phyloP scores from a whole-genome alignment of 2,888 invertebrate species.

The Agrotis puta region DNA sequence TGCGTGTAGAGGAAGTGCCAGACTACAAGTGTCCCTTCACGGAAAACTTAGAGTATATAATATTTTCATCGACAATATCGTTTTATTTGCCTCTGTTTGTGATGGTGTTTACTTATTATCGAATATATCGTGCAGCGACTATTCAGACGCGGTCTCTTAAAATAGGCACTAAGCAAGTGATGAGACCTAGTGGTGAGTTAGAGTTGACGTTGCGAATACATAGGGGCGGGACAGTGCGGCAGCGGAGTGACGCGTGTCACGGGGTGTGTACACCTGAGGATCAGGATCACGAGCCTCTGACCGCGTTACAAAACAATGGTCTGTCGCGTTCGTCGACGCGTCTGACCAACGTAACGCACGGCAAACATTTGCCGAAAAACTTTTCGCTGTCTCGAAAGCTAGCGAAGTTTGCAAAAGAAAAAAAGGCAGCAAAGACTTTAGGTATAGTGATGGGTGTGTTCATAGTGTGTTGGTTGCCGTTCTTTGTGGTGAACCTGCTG shows the following conservation, averaged over 20 bases:
- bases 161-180: slow-evolving; percentile 97
- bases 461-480: slow-evolving; percentile 99
- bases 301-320: slow-evolving; percentile 95
- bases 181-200: slow-evolving; percentile 95
- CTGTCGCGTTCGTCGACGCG: slow-evolving; percentile 93
- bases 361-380: slow-evolving; percentile 94
- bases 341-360: slow-evolving; percentile 91
- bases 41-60: slow-evolving; percentile 98
- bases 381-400: slow-evolving; percentile 98
- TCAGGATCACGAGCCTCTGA: slow-evolving; percentile 93
- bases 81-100: slow-evolving; percentile 99
- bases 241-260: slow-evolving; percentile 89
- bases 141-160: slow-evolving; percentile 97
- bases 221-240: slow-evolving; percentile 95
- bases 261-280: slow-evolving; percentile 93
- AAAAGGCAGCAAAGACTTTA: slow-evolving; percentile 99
- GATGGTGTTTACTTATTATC: slow-evolving; percentile 99
- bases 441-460: slow-evolving; percentile 99
- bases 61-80: slow-evolving; percentile 99
- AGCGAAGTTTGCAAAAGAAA: slow-evolving; percentile 98
- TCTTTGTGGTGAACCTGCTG: slow-evolving; percentile 98
- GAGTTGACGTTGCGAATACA: slow-evolving; percentile 98
- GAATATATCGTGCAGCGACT: slow-evolving; percentile 98
- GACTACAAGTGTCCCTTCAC: slow-evolving; percentile 98
- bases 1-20: slow-evolving; percentile 95